Evolutionary conservation across 2,797 vertebrate species (phyloP).

Genomic region (Neoniphon sammara): DNA sequence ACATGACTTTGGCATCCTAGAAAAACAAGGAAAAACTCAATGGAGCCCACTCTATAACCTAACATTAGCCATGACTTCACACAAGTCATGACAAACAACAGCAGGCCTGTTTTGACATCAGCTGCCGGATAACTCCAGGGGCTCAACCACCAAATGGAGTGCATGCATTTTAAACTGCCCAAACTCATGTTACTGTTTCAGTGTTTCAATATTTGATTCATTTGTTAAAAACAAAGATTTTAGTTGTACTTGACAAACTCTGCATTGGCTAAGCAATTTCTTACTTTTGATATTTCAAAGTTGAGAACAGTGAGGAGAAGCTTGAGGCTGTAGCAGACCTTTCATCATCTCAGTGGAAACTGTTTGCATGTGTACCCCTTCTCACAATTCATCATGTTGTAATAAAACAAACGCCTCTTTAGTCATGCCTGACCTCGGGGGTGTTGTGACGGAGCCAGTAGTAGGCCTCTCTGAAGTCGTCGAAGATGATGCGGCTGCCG

Average conservation of each 20-base stretch:
- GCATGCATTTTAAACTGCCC: no score
- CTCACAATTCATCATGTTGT: neutral
- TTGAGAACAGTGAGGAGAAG: neutral
- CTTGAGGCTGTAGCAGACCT: neutral
- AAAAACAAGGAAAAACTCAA: conserved; percentile 12
- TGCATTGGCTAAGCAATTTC: no score
- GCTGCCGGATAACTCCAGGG: neutral
- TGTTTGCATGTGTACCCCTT: neutral
- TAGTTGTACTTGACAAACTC: neutral
- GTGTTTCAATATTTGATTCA: neutral
- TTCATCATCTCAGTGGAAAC: neutral
- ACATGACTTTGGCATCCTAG: conserved; percentile 99
- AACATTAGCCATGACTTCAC: neutral
- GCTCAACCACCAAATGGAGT: no score
- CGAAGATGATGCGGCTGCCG: conserved; percentile 97
- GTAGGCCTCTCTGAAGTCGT: conserved; percentile 98
- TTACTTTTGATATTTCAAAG: neutral
- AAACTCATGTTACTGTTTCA: neutral
- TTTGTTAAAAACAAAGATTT: neutral
- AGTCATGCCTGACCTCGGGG: conserved; percentile 86
- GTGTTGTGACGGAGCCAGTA: conserved; percentile 99
- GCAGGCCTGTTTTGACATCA: neutral
- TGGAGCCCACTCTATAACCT: neutral
- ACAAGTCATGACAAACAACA: neutral
- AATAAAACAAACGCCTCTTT: neutral